Evolutionary conservation across 2,797 vertebrate species (phyloP).

Genomic region (Ammospiza maritima): DNA sequence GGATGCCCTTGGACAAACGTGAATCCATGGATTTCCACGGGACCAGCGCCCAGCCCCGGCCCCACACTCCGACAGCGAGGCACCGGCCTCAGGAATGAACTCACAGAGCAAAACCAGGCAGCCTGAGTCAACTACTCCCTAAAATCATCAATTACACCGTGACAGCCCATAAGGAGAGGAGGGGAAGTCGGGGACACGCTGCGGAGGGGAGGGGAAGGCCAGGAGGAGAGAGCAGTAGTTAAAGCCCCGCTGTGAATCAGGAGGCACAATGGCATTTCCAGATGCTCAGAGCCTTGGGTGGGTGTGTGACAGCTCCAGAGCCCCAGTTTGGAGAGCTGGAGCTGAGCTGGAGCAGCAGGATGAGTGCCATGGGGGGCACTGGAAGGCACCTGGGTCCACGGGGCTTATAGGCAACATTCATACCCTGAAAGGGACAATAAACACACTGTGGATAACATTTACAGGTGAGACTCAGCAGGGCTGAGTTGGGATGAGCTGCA

Average conservation of each 20-base stretch:
- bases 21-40: rapidly evolving
- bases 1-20: rapidly evolving
- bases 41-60: not conserved
- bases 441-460: not conserved
- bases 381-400: rapidly evolving
- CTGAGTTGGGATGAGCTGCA: not conserved
- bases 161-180: conserved; percentile 54
- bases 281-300: not conserved
- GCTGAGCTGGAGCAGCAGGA: rapidly evolving
- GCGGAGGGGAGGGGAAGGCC: conserved; percentile 43
- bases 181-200: conserved; percentile 34
- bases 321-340: not conserved
- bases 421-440: not conserved
- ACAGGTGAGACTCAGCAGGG: not conserved
- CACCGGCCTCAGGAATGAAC: conserved; percentile 26
- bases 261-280: conserved; percentile 42
- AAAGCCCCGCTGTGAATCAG: not conserved
- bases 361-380: rapidly evolving
- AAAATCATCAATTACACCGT: conserved; percentile 45
- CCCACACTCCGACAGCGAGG: not conserved
- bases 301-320: not conserved
- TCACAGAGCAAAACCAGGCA: conserved; percentile 42
- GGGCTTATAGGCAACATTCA: not conserved
- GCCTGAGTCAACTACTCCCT: conserved; percentile 53
- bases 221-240: conserved; percentile 1